These are phyloP conservation scores for Himalopsyche japonica DNA, from an alignment of 2,888 invertebrate genomes.

Conservation along the genomic window DNA sequence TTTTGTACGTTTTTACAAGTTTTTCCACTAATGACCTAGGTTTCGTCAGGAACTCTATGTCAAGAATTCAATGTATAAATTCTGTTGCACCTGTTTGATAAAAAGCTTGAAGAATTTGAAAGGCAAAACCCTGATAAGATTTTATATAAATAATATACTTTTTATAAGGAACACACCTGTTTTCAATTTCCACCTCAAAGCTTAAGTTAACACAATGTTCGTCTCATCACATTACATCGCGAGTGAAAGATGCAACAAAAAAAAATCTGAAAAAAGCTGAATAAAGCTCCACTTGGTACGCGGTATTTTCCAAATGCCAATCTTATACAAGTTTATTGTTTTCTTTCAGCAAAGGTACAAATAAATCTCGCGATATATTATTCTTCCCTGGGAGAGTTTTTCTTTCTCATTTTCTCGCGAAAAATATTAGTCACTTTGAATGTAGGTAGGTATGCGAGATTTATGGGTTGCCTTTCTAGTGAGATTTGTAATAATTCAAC, in stretches of 20 bases:
- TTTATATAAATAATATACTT: no score
- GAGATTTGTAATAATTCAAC: conserved; percentile 39
- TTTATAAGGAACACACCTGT: neutral
- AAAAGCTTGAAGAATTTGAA: no score
- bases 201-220: neutral
- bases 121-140: no score
- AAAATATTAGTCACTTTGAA: conserved; percentile 39
- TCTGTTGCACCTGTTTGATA: no score
- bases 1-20: no score
- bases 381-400: conserved; percentile 9
- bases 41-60: no score
- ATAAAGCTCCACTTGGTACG: neutral
- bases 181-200: neutral
- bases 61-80: no score
- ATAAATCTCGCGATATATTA: conserved; percentile 31
- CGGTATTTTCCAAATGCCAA: neutral
- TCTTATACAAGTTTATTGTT: conserved; percentile 31
- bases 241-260: neutral
- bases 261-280: neutral
- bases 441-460: conserved; percentile 28
- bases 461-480: conserved; percentile 33
- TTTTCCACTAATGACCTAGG: no score
- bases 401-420: conserved; percentile 31
- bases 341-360: conserved; percentile 17
- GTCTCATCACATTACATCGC: neutral